Conservation (phyloP, 2,888 invertebrate genomes). For the Hypercompe scribonia region DNA sequence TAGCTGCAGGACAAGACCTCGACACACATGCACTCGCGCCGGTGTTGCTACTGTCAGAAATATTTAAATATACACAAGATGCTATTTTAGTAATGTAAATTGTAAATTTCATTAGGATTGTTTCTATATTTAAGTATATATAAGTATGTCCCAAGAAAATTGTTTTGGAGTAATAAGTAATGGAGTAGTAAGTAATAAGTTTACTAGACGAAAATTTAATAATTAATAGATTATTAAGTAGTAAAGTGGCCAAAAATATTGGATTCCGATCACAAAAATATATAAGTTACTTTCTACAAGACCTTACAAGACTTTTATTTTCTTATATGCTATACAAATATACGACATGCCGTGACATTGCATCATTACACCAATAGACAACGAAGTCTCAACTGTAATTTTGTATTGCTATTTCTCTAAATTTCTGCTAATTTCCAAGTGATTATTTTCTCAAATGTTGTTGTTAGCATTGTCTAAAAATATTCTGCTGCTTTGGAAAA, state of each 20-base stretch:
- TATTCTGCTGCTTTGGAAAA: too few species aligned
- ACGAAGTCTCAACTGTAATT: too few species aligned
- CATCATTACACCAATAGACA: too few species aligned
- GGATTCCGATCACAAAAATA: not conserved
- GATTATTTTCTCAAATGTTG: too few species aligned
- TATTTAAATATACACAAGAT: not conserved
- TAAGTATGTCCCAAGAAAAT: not conserved
- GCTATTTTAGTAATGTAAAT: not conserved
- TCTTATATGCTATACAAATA: too few species aligned
- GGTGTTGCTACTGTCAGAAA: conserved; percentile 37
- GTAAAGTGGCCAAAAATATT: too few species aligned
- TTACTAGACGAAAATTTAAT: not conserved
- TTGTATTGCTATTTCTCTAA: too few species aligned
- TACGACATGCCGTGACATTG: too few species aligned
- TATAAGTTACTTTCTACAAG: not conserved
- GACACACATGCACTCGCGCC: conserved; percentile 52
- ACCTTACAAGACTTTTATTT: too few species aligned
- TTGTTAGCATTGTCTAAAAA: too few species aligned
- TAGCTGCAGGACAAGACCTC: conserved; percentile 59
- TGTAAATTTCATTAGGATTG: not conserved
- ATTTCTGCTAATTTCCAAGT: too few species aligned
- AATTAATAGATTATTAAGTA: too few species aligned
- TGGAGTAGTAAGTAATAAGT: not conserved
- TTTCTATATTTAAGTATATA: not conserved
- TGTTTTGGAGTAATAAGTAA: not conserved